Evolutionary conservation across 2,888 invertebrate species (phyloP).

Genomic region (Drosophila mimetica): DNA sequence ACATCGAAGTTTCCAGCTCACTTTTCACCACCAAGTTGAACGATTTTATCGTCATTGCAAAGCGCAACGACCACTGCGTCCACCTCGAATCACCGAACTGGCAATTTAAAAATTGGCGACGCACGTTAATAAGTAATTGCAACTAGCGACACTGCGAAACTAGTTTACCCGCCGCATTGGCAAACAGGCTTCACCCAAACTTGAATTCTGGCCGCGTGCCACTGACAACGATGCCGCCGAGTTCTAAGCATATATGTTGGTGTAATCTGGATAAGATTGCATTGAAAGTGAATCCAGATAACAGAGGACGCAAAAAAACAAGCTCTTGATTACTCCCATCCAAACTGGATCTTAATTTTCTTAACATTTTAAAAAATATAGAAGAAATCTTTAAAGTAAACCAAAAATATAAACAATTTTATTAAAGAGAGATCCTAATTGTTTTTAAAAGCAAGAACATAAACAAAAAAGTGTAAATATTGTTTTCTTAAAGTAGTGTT

Average conservation of each 20-base stretch:
- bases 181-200: slow-evolving; percentile 11
- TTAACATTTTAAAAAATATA: no score
- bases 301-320: no score
- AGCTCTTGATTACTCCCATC: no score
- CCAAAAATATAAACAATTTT: no score
- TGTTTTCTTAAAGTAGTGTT: no score
- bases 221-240: not conserved
- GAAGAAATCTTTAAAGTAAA: no score
- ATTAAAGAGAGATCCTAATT: no score
- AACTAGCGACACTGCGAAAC: slow-evolving; percentile 19
- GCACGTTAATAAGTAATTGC: slow-evolving; percentile 14
- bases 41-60: slow-evolving; percentile 58
- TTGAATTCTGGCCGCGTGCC: slow-evolving; percentile 24
- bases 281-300: slow-evolving; percentile 11
- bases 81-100: slow-evolving; percentile 22
- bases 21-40: slow-evolving; percentile 59
- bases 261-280: not conserved
- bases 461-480: no score
- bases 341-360: no score
- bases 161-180: slow-evolving; percentile 27
- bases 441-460: no score
- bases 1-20: slow-evolving; percentile 3
- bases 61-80: slow-evolving; percentile 21
- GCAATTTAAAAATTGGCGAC: not conserved
- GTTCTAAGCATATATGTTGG: slow-evolving; percentile 14